Evolutionary conservation across 2,888 invertebrate species (phyloP), one percentile per base, ranked within the genome.

Genomic region (Drosophila emarginata): DNA sequence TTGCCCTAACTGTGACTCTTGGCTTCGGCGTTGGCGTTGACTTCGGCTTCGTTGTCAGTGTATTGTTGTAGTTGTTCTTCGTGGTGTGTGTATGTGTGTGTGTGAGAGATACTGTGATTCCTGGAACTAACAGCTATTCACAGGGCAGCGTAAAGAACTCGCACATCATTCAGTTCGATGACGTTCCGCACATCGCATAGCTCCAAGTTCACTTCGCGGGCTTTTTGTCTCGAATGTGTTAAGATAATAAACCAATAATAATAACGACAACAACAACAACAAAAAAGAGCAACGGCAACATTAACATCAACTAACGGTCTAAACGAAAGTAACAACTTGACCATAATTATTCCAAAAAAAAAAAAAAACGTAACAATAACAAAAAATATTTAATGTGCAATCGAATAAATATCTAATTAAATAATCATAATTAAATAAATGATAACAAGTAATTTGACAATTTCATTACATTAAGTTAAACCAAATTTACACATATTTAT

Each of bases 51-150:
- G 39, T 39, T 39, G 39, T 40, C 14, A 39, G 69, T 66, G n/a
- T n/a, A n/a, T 14, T 4, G 39, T 40, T 14, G 40, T 40, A 15
- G 40, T 40, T 67, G 61, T 70, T 53, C 67, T 52, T 66, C 64
- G 58, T 61, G n/a, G n/a, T n/a, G 69, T 66, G 2, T 32, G 32
- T 60, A 9, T 37, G 15, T 21, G 36, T 39, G 56, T 23, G 57
- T 66, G 51, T 57, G 54, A 32, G 11, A 32, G 32, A 63, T 76
- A 74, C 57, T 77, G 83, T 87, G 89, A 79, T 91, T 91, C 90
- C 88, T 84, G 88, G 90, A 91, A 90, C 90, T 91, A 90, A 91
- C 90, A 90, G 81, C 87, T 90, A 91, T 90, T 91, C 90, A 90
- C 91, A 90, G 90, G 45, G 89, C 90, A 89, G 78, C 89, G 87